A percentile compares a stretch with the other conserved stretches of the same genome.
phyloP scores from a whole-genome alignment of 2,113 vertebrate species.

The Myrmecophaga tridactyla region DNA sequence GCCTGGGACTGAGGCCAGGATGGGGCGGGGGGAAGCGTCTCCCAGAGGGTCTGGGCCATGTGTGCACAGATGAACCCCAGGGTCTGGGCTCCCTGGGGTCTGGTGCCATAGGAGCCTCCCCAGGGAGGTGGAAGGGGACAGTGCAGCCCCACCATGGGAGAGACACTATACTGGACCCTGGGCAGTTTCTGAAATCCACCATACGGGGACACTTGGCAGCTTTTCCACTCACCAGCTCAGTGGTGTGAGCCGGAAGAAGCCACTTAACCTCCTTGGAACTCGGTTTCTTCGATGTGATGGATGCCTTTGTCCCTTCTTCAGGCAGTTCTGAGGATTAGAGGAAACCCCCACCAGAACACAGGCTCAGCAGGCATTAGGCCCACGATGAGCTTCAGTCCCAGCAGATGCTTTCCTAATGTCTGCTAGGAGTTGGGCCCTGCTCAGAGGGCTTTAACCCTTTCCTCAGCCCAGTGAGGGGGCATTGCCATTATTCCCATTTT shows the following conservation, averaged over 20 bases:
- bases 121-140: neutral
- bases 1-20: fast-evolving
- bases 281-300: neutral
- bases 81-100: neutral
- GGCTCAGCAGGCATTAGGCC: neutral
- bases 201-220: neutral
- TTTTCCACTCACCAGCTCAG: neutral
- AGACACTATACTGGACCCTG: fast-evolving
- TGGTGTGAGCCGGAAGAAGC: neutral
- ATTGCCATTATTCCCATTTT: neutral
- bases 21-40: fast-evolving
- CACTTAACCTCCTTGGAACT: neutral
- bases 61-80: neutral
- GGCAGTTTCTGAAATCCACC: neutral
- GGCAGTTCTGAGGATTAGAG: neutral
- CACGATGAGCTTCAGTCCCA: fast-evolving
- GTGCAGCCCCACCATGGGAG: neutral
- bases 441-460: fast-evolving
- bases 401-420: fast-evolving
- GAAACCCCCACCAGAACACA: neutral
- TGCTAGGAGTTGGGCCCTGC: neutral
- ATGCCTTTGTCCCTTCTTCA: fast-evolving
- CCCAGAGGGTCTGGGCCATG: fast-evolving
- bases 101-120: neutral
- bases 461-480: too few species aligned